Percentiles rank a stretch among this genome's conserved stretches.
Evolutionary conservation across 2,888 invertebrate species (phyloP).

Genomic region (Acleris laterana): DNA sequence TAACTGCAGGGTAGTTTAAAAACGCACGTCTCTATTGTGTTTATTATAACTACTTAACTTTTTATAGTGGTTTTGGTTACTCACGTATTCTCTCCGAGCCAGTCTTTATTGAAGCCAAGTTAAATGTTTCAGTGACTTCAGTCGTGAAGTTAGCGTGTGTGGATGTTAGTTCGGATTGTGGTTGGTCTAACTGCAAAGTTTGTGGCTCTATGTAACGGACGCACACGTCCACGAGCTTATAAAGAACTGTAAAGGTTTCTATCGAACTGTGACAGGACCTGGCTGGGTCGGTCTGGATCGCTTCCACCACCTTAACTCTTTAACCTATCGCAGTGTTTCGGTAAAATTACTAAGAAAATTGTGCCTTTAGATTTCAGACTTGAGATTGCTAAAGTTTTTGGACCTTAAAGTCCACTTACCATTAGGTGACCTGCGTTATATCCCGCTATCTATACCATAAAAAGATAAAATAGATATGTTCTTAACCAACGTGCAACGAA

Average conservation of each 20-base stretch:
- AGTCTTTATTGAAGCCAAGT: constrained; percentile 10
- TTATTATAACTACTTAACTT: not conserved
- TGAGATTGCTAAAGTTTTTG: too few relatives aligned
- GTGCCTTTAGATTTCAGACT: too few relatives aligned
- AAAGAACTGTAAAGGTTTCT: not conserved
- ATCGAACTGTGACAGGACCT: too few relatives aligned
- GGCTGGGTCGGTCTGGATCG: too few relatives aligned
- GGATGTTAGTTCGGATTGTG: constrained; percentile 17
- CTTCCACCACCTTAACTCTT: too few relatives aligned
- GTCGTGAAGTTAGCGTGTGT: constrained; percentile 11
- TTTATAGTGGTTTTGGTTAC: not conserved
- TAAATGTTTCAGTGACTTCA: constrained; percentile 15
- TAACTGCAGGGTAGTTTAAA: too few relatives aligned
- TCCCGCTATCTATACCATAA: not conserved
- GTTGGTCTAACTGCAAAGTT: constrained; percentile 12
- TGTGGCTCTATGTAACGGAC: constrained; percentile 1
- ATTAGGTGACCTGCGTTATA: not conserved
- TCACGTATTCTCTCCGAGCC: not conserved
- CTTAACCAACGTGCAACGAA: not conserved
- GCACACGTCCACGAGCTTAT: not conserved
- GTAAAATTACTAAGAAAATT: too few relatives aligned
- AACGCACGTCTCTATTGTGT: too few relatives aligned
- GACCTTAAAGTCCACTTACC: too few relatives aligned
- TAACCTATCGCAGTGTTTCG: too few relatives aligned
- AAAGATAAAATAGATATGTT: not conserved